phyloP scores from a whole-genome alignment of 2,797 vertebrate species.

The Enteromius unitaeniatus region DNA sequence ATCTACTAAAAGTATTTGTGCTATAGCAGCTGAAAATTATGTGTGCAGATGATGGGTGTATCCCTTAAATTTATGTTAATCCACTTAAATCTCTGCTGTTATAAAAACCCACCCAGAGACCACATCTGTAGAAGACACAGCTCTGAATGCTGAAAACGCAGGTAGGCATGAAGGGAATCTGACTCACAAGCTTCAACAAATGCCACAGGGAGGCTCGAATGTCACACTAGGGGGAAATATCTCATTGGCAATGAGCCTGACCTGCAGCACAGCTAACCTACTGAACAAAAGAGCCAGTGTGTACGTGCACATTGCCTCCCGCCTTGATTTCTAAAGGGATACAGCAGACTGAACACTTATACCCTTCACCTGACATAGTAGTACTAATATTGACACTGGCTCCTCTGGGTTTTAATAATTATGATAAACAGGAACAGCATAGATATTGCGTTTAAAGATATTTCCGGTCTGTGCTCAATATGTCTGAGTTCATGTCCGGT shows the following conservation, averaged over 20 bases:
- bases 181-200: constrained; percentile 59
- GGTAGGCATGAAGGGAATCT: constrained; percentile 68
- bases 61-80: not conserved
- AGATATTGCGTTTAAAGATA: not conserved
- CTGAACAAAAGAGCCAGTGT: constrained; percentile 73
- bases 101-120: constrained; percentile 10
- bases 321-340: constrained; percentile 48
- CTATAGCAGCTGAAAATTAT: constrained; percentile 29
- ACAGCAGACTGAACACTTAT: constrained; percentile 55
- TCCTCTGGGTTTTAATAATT: constrained; percentile 27
- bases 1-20: constrained; percentile 62
- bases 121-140: constrained; percentile 7
- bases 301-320: constrained; percentile 24
- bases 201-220: constrained; percentile 64
- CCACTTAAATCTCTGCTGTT: not conserved
- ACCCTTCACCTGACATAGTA: constrained; percentile 53
- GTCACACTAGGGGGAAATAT: constrained; percentile 59
- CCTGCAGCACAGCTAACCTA: constrained; percentile 46
- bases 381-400: constrained; percentile 66
- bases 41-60: not conserved
- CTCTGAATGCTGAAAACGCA: constrained; percentile 24
- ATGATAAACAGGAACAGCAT: constrained; percentile 15
- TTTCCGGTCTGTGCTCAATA: constrained; percentile 15
- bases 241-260: constrained; percentile 48
- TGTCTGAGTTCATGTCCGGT: not conserved